Base-by-base conservation (phyloP, 2,888 invertebrate species). In the Diaprepes abbreviatus region DNA sequence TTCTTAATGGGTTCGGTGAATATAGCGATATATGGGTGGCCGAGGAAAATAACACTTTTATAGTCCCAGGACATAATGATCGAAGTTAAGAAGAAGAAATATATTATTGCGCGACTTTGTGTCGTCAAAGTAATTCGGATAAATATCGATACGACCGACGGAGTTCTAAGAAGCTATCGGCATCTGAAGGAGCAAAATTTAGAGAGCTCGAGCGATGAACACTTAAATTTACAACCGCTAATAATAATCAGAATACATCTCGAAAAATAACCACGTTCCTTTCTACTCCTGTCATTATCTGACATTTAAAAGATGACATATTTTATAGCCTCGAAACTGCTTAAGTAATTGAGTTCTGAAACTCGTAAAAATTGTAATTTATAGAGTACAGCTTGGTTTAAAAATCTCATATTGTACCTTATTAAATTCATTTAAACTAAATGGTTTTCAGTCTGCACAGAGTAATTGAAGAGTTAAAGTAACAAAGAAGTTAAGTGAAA, bases 81-180 rank as follows among this genome's bases (percentile, higher is more conserved):
- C 62, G 36, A 66, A 59, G 60, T 70, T 72, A 72, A 72, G 67
- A 62, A 54, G 64, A 52, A 58, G 63, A 67, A 72, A 71, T 67
- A 68, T 68, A 69, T 71, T 73, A 74, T 71, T 72, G 67, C 57
- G 60, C 66, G 58, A 72, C 69, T 66, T 72, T 70, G 70, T 72
- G 72, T 74, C 64, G 70, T 54, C 70, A 60, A 55, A 52, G 69
- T 70, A 68, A 70, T 65, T 75, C 70, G 71, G 67, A 72, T 73
- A 57, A 69, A 65, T 73, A 70, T 74, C 75, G 75, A 76, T 76
- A 72, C 65, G 72, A 67, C 64, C 36, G 66, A 66, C 64, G n/a
- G 48, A 24, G 48, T 76, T 74, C 75, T 67, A 64, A 70, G 72
- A 74, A 75, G 68, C 60, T 69, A 72, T 72, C 73, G 63, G 24